These are phyloP conservation scores for Pagrus major DNA, from an alignment of 2,113 vertebrate species.

Conservation along the genomic window DNA sequence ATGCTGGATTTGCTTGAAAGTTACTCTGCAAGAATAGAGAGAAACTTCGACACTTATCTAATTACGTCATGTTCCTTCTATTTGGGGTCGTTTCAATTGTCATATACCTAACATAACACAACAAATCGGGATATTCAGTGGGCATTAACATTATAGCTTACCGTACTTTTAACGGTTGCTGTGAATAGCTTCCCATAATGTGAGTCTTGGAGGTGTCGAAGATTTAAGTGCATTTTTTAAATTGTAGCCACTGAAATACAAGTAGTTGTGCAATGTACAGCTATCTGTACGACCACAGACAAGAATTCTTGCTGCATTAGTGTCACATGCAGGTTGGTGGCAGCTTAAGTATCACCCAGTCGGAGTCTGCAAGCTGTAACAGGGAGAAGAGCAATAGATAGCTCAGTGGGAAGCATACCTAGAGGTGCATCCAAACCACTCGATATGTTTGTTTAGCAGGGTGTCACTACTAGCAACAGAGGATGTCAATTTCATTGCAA, in stretches of 20 bases:
- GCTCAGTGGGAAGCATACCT: constrained; percentile 70
- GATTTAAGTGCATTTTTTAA: not conserved
- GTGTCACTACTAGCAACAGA: constrained; percentile 76
- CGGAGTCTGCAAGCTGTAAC: constrained; percentile 59
- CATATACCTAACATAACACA: not conserved
- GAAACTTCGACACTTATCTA: constrained; percentile 1
- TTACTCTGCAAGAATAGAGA: constrained; percentile 19
- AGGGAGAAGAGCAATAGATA: constrained; percentile 73
- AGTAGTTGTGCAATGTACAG: constrained; percentile 1
- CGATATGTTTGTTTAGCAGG: constrained; percentile 79
- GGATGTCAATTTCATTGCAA: constrained; percentile 45
- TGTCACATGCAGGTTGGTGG: constrained; percentile 51
- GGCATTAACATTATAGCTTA: not conserved
- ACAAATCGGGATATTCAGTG: not conserved
- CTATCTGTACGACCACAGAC: not conserved
- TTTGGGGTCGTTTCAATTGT: not conserved
- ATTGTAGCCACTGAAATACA: not conserved
- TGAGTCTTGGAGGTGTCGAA: not conserved
- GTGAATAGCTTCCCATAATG: not conserved
- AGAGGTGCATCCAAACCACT: constrained; percentile 75
- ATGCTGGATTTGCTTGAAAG: constrained; percentile 25
- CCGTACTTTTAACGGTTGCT: not conserved
- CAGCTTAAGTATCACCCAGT: constrained; percentile 55
- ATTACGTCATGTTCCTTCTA: constrained; percentile 3
- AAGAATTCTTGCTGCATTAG: constrained; percentile 20